Base-by-base conservation (phyloP, 2,797 vertebrate genomes). In the Capromys pilorides region DNA sequence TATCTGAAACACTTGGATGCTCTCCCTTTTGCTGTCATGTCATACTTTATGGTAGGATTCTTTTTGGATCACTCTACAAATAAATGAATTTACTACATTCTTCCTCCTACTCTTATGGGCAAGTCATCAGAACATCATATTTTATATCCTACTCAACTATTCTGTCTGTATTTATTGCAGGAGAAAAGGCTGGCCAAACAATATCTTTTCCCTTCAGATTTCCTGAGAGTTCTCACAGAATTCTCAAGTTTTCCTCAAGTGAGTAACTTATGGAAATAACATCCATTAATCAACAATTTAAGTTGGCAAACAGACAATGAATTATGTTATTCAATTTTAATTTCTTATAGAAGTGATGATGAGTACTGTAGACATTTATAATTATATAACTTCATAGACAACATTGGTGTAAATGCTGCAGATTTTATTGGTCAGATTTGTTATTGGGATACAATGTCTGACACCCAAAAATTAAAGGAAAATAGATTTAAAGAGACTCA, bases 341-440 rank as follows among this genome's bases (percentile, higher is more conserved):
- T 87, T 97, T 87, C 14, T 61, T 77, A n/a, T 24, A 36, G 79
- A 94, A 79, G 51, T 81, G 90, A 45, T 95, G 62, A 62, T 95
- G 86, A 64, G 81, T 77, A 88, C 36, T 88, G 6, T 91, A 97
- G 75, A 88, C 57, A 6, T 12, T 80, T n/a, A 91, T 88, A 95
- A 95, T 88, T 41, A 90, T 89, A 90, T 31, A 92, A 13, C 51
- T 86, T 90, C 71, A 87, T 67, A 78, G 80, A 93, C 64, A 73
- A 95, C 81, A 96, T 16, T 54, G 73, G 16, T 84, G 59, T 90
- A 79, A 88, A 97, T 57, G 57, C 85, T 95, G 36, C 61, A 94
- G 90, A 92, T 83, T 86, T 22, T 95, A 97, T 96, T 88, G 41
- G 28, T 78, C 26, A 78, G 28, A 49, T 28, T 77, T 51, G 16